Conservation (phyloP, 2,113 vertebrate species). For the Micromys minutus region DNA sequence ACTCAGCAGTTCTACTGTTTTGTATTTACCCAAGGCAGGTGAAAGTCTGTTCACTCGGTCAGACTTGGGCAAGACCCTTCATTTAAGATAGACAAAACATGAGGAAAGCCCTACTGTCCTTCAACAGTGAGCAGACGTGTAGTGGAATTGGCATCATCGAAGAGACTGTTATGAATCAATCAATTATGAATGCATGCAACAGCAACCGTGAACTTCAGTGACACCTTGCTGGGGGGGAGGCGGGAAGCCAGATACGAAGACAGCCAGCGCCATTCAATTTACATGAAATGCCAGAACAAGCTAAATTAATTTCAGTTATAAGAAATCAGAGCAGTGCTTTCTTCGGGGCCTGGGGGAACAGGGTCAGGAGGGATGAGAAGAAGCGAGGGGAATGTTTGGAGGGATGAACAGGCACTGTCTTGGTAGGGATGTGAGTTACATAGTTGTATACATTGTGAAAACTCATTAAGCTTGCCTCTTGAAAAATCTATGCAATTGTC, state of each 20-base stretch:
- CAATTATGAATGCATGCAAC: not conserved
- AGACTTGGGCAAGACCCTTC: not conserved
- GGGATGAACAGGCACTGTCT: not conserved
- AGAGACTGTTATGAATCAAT: not conserved
- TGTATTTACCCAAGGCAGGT: not conserved
- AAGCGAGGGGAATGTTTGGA: not conserved
- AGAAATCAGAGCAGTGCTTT: slow-evolving; percentile 19
- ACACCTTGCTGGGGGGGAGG: not conserved
- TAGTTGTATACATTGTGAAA: not conserved
- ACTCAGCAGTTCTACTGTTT: not conserved
- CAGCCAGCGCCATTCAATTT: not conserved
- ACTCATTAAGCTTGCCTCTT: slow-evolving; percentile 11
- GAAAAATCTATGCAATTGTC: slow-evolving; percentile 26
- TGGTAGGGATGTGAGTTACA: not conserved
- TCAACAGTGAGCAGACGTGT: slow-evolving; percentile 1
- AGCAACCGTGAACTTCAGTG: not conserved
- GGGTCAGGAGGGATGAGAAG: not conserved
- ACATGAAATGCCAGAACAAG: not conserved
- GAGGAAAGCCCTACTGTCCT: slow-evolving; percentile 31
- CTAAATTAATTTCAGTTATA: slow-evolving; percentile 41
- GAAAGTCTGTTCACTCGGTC: not conserved
- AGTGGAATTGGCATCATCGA: not conserved
- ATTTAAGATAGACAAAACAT: not conserved
- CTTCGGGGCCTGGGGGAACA: not conserved
- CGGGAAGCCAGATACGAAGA: not conserved